These are phyloP conservation scores for Gnatocerus cornutus DNA, from an alignment of 2,888 invertebrate genomes.

Conservation along the genomic window DNA sequence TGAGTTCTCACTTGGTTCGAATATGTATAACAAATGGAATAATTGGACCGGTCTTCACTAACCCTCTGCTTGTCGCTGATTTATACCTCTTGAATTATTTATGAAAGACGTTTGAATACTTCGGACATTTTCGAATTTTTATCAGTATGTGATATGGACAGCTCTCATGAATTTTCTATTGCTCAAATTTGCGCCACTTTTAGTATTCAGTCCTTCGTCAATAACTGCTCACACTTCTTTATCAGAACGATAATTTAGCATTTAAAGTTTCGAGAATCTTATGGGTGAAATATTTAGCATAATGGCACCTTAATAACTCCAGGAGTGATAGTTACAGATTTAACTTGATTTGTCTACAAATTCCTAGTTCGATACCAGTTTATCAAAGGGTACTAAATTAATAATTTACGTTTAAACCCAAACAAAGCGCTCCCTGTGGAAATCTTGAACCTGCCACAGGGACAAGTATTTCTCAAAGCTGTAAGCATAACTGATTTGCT, in stretches of 20 bases:
- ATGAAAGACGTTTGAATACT: constrained; percentile 48
- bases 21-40: constrained; percentile 40
- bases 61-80: constrained; percentile 43
- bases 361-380: constrained; percentile 30
- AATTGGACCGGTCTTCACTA: constrained; percentile 39
- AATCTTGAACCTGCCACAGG: constrained; percentile 31
- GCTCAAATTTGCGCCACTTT: constrained; percentile 16
- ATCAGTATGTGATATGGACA: constrained; percentile 38
- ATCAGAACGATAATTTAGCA: too few species aligned
- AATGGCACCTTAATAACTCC: neutral
- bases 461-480: constrained; percentile 32
- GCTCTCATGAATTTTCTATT: constrained; percentile 45
- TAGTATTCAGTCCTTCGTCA: neutral
- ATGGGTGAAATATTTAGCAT: neutral
- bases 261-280: too few species aligned
- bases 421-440: constrained; percentile 42
- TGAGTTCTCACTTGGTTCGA: constrained; percentile 13
- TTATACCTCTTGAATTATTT: constrained; percentile 48
- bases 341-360: constrained; percentile 15
- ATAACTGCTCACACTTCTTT: too few species aligned
- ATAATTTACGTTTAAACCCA: constrained; percentile 35
- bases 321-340: constrained; percentile 3
- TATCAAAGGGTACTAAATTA: constrained; percentile 37
- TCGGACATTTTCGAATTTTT: constrained; percentile 44
- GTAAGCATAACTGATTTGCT: constrained; percentile 34